phyloP scores from a whole-genome alignment of 2,113 vertebrate species.

The Corythornis cristatus region DNA sequence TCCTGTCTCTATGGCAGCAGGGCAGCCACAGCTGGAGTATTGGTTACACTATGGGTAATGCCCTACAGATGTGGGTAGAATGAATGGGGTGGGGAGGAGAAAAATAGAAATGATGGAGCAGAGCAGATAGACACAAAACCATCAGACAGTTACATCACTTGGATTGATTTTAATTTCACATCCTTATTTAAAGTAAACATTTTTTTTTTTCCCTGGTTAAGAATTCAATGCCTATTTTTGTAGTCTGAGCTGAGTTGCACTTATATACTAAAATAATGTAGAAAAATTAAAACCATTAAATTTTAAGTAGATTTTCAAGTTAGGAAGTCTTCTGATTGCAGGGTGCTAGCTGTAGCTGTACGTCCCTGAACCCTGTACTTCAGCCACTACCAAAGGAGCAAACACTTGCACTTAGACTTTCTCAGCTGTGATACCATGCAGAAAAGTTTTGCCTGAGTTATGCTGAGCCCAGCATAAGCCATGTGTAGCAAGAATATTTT shows the following conservation, averaged over 20 bases:
- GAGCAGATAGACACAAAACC: conserved; percentile 6
- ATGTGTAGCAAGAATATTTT: not conserved
- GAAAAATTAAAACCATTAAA: not conserved
- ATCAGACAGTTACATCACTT: not conserved
- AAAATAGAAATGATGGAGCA: conserved; percentile 12
- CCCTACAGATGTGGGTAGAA: conserved; percentile 61
- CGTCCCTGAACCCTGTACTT: not conserved
- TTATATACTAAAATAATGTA: not conserved
- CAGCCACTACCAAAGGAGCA: not conserved
- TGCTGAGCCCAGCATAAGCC: not conserved
- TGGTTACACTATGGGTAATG: conserved; percentile 68
- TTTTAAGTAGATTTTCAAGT: not conserved
- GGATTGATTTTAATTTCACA: not conserved
- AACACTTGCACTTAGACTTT: not conserved
- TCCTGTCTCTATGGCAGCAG: conserved; percentile 62
- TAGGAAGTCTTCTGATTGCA: not conserved
- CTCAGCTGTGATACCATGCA: not conserved
- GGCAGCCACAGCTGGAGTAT: conserved; percentile 59
- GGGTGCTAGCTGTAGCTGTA: fast-evolving
- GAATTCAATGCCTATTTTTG: not conserved
- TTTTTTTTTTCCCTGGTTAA: not conserved
- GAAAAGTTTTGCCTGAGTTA: not conserved
- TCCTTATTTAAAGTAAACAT: not conserved
- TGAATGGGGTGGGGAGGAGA: not conserved
- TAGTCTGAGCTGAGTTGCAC: not conserved